phyloP scores from a whole-genome alignment of 2,113 vertebrate genomes.

The Oryzias celebensis region DNA sequence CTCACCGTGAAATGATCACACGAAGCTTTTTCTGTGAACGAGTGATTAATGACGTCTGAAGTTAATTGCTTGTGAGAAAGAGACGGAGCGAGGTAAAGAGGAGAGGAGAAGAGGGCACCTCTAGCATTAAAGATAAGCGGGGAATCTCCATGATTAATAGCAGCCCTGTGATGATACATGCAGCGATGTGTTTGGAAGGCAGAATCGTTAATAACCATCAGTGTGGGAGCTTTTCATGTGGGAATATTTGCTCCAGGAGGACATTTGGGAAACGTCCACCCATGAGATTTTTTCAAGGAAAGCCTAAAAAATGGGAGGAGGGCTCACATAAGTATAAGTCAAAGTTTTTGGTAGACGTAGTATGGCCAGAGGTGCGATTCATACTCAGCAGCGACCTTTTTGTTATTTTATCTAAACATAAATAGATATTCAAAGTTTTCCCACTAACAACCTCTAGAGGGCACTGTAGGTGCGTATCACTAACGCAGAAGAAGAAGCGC shows the following conservation, averaged over 20 bases:
- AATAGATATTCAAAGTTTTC: no score
- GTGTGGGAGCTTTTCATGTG: constrained; percentile 39
- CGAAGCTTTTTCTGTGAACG: constrained; percentile 20
- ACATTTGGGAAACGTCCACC: constrained; percentile 21
- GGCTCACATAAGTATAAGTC: no score
- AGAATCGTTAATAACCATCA: constrained; percentile 53
- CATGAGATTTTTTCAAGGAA: constrained; percentile 7
- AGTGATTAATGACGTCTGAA: constrained; percentile 43
- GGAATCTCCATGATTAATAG: constrained; percentile 61
- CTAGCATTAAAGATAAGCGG: constrained; percentile 39
- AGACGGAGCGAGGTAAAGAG: constrained; percentile 17
- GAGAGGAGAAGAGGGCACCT: constrained; percentile 31
- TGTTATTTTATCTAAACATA: no score
- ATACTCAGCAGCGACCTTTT: no score
- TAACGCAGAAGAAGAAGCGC: no score
- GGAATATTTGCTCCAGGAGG: constrained; percentile 21
- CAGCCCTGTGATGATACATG: constrained; percentile 15
- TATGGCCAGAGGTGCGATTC: no score
- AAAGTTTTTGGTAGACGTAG: no score
- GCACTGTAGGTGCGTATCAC: no score
- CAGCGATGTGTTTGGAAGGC: constrained; percentile 14
- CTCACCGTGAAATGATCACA: constrained; percentile 22
- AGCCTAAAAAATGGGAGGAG: constrained; percentile 10
- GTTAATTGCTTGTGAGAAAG: constrained; percentile 1
- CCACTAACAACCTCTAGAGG: no score